A percentile compares a stretch with the other conserved stretches of the same genome.
These are phyloP conservation scores for Jacana jacana DNA, from an alignment of 2,113 vertebrate species.

Conservation along the genomic window DNA sequence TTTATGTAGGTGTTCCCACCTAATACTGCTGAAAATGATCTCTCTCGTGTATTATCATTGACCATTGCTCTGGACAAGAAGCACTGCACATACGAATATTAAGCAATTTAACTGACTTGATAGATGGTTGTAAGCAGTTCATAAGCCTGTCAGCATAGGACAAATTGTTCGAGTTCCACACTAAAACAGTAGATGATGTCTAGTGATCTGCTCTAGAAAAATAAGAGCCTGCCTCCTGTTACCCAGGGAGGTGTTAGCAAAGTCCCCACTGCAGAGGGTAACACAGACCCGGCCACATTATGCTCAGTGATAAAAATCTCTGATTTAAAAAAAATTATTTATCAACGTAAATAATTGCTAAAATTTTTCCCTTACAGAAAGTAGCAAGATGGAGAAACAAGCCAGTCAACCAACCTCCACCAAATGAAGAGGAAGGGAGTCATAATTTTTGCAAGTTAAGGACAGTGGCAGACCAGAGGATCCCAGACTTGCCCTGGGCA, in stretches of 20 bases:
- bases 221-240: background rate
- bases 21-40: background rate
- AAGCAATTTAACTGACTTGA: background rate
- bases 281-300: background rate
- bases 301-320: background rate
- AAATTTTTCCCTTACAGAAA: background rate
- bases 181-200: background rate
- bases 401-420: background rate
- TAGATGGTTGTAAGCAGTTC: background rate
- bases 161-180: background rate
- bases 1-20: background rate
- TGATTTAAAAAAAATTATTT: background rate
- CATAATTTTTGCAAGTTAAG: background rate
- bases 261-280: background rate
- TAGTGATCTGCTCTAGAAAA: background rate
- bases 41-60: background rate
- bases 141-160: background rate
- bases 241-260: background rate
- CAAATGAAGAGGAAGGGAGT: rapidly evolving
- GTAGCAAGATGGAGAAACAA: background rate
- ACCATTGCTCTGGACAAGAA: background rate
- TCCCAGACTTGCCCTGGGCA: background rate
- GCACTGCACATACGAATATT: background rate
- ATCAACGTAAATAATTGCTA: background rate
- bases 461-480: background rate